Evolutionary conservation across 2,113 vertebrate species (phyloP).

Genomic region (Silurus meridionalis): DNA sequence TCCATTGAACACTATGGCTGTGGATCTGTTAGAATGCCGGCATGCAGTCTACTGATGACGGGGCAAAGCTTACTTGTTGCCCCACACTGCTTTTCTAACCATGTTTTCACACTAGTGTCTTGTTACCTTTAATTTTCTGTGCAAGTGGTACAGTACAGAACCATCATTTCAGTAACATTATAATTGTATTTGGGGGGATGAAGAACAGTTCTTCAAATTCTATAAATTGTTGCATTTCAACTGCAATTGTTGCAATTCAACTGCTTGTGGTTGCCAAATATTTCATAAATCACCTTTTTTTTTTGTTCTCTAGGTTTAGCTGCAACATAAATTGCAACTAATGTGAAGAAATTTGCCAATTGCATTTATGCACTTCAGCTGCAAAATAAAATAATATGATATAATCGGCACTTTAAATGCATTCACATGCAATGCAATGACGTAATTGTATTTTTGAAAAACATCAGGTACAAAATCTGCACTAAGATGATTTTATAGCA

Average conservation of each 20-base stretch:
- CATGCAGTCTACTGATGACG: neutral
- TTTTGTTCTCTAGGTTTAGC: neutral
- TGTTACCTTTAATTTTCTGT: neutral
- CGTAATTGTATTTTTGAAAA: neutral
- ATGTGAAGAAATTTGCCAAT: too few relatives aligned
- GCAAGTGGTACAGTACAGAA: neutral
- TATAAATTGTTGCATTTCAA: neutral
- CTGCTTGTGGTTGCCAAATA: neutral
- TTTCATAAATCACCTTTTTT: neutral
- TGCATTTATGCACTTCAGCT: too few relatives aligned
- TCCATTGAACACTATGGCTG: neutral
- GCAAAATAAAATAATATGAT: too few relatives aligned
- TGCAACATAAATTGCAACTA: too few relatives aligned
- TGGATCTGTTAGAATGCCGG: neutral
- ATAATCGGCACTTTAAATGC: too few relatives aligned
- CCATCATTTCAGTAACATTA: neutral
- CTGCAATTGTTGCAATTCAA: neutral
- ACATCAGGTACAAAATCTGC: too few relatives aligned
- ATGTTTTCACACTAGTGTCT: neutral
- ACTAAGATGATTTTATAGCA: too few relatives aligned
- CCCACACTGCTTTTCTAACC: neutral
- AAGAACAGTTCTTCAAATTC: neutral
- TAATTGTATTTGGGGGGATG: neutral
- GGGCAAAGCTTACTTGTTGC: neutral
- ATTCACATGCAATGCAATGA: too few relatives aligned